phyloP scores from a whole-genome alignment of 2,113 vertebrate genomes.

The Ochotona princeps region DNA sequence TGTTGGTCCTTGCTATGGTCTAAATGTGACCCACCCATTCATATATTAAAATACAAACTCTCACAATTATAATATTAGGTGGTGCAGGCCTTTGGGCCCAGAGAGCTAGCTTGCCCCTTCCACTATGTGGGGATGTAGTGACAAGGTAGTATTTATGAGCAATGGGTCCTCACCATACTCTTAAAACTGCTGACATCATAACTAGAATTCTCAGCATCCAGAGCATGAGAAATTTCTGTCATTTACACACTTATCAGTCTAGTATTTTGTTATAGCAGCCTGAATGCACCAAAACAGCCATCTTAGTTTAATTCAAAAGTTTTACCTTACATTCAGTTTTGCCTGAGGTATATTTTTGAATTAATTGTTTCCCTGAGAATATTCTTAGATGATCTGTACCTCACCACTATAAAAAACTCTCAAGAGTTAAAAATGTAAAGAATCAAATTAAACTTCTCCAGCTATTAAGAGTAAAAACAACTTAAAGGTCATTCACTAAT shows the following conservation, averaged over 20 bases:
- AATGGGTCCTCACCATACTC: not conserved
- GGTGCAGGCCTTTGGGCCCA: not conserved
- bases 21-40: not conserved
- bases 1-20: not conserved
- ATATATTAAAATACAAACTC: constrained; percentile 2
- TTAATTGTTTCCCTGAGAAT: constrained; percentile 39
- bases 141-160: not conserved
- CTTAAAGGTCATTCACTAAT: constrained; percentile 49
- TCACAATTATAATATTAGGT: not conserved
- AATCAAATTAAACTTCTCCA: constrained; percentile 39
- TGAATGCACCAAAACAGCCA: not conserved
- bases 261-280: not conserved
- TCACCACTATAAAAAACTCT: not conserved
- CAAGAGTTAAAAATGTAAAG: constrained; percentile 49
- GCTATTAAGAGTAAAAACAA: constrained; percentile 3
- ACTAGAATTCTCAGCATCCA: not conserved
- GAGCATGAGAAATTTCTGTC: constrained; percentile 17
- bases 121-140: not conserved
- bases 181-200: not conserved
- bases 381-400: constrained; percentile 44
- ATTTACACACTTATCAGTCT: not conserved
- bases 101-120: not conserved
- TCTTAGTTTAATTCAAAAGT: constrained; percentile 38
- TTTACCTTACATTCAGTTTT: constrained; percentile 49
- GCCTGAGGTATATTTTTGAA: constrained; percentile 30